Evolutionary conservation across 2,113 vertebrate genomes (phyloP), one percentile per base, ranked within the genome.

Genomic region (Apteryx mantelli): DNA sequence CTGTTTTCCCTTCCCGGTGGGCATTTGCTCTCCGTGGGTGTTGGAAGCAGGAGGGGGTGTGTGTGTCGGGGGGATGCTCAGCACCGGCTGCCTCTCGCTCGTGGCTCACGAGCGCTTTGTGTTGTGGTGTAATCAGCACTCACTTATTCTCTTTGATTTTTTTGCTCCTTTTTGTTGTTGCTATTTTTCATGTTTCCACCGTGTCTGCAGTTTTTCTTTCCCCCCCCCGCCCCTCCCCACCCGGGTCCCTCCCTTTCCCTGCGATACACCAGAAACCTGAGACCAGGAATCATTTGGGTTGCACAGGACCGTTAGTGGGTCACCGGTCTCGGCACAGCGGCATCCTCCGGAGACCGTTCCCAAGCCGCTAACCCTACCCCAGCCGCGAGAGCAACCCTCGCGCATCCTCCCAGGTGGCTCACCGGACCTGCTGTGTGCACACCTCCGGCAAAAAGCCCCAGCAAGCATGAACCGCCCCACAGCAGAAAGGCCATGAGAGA

Each of bases 61-160:
- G 19, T 48, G 32, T 56, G 48, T 38, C 25, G 22, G 26, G 15
- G 21, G 42, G 50, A 21, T 5, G 22, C 26, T 90, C 6, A 1
- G 8, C 4, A n/a, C 52, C 36, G 77, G 40, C 82, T 89, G 76
- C 73, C 0, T 3, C 36, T 86, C 2, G 3, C 73, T 40, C 6
- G 3, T 7, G 1, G 4, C 77, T 40, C 6, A 2, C 8, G 0
- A 77, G 82, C 1, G 2, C 83, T 96, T 92, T 88, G 82, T 95
- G 64, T 74, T 76, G 73, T 7, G 10, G 71, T 61, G 88, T 65
- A 77, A 95, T 92, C 94, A 94, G n/a, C 56, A 75, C 73, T 90
- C 84, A 44, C 75, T 80, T 84, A 97, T 97, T 97, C 97, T 69
- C 92, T 97, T 97, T 97, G 96, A 96, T 94, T 71, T 5, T 18